A percentile compares a stretch with the other conserved stretches of the same genome.
Evolutionary conservation across 1,140 invertebrate genomes (phyloP).

Genomic region (Zaprionus inermis): DNA sequence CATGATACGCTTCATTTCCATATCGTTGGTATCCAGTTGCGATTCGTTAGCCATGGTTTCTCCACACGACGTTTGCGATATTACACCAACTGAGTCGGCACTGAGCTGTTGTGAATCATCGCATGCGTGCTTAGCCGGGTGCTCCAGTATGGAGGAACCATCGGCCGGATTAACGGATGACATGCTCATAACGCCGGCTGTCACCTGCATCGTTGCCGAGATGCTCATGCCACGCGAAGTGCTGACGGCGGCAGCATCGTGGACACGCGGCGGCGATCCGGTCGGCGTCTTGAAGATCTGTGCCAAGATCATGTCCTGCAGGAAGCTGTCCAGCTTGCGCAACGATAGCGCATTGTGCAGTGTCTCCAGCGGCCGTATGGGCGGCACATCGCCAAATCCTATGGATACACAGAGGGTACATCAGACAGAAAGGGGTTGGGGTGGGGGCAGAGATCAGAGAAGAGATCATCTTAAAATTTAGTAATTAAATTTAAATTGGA

Average conservation of each 20-base stretch:
- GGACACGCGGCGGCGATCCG: constrained; percentile 88
- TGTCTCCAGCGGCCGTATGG: constrained; percentile 97
- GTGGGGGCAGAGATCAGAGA: not conserved
- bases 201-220: not conserved
- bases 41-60: not conserved
- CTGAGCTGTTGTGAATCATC: no score
- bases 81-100: not conserved
- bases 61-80: not conserved
- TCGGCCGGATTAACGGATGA: not conserved
- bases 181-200: not conserved
- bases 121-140: not conserved
- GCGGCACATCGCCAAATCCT: constrained; percentile 95
- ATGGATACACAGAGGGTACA: not conserved
- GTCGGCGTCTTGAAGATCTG: constrained; percentile 89
- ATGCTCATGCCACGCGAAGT: not conserved
- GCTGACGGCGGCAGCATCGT: constrained; percentile 17
- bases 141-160: not conserved
- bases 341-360: constrained; percentile 97
- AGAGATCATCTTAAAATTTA: not conserved
- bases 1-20: constrained; percentile 6
- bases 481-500: no score
- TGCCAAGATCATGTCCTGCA: constrained; percentile 92
- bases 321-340: constrained; percentile 93
- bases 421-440: not conserved
- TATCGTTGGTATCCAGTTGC: constrained; percentile 12